Conservation (phyloP, 2,888 invertebrate genomes). For the Drosophila barbarae region DNA sequence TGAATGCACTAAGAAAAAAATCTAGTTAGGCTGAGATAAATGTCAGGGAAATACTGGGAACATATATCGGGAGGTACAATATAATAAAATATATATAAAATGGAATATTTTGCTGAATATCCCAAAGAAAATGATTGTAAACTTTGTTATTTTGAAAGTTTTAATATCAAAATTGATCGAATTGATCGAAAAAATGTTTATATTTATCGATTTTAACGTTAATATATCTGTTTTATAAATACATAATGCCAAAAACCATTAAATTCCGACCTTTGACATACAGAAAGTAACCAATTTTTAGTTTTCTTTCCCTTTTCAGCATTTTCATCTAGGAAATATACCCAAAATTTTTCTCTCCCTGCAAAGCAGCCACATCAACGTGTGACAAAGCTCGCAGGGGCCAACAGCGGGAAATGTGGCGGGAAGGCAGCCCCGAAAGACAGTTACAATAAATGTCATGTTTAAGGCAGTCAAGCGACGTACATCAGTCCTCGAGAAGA, state of each 20-base stretch:
- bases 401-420: conserved; percentile 6
- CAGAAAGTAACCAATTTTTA: fast-evolving
- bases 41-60: neutral
- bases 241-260: neutral
- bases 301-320: neutral
- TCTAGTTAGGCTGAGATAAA: neutral
- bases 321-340: neutral
- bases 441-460: conserved; percentile 78
- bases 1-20: conserved; percentile 6
- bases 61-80: neutral
- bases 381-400: conserved; percentile 46
- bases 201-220: neutral
- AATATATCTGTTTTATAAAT: neutral
- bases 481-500: conserved; percentile 56
- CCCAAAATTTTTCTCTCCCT: neutral
- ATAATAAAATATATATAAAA: neutral
- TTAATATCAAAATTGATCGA: neutral
- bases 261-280: no score
- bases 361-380: conserved; percentile 38
- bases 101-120: neutral
- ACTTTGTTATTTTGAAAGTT: neutral
- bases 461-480: conserved; percentile 66
- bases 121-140: neutral
- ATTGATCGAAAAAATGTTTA: neutral
- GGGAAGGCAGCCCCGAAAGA: conserved; percentile 35